Evolutionary conservation across 1,140 invertebrate species (phyloP).

Genomic region (Stenopsyche tienmushanensis): DNA sequence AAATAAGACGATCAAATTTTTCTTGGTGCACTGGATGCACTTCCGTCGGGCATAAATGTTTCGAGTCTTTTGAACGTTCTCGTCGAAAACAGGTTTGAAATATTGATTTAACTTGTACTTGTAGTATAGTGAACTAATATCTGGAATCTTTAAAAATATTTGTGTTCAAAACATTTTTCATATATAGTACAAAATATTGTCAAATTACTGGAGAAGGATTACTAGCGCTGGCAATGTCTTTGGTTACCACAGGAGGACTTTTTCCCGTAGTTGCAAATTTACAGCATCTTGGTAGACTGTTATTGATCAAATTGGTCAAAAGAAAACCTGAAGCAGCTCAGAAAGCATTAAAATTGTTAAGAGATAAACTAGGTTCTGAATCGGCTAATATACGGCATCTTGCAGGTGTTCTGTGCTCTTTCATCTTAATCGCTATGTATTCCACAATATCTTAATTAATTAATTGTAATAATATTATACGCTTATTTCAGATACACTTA

Average conservation of each 20-base stretch:
- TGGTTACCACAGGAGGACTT: conserved; percentile 49
- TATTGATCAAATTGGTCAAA: conserved; percentile 29
- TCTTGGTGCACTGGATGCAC: conserved; percentile 56
- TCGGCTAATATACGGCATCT: conserved; percentile 2
- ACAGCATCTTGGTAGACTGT: neutral
- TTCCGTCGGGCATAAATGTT: conserved; percentile 45
- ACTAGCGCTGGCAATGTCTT: conserved; percentile 55
- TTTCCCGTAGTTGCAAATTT: conserved; percentile 43
- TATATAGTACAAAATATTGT: conserved; percentile 41
- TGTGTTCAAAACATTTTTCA: neutral
- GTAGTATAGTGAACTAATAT: neutral
- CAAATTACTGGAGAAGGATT: conserved; percentile 57
- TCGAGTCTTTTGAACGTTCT: conserved; percentile 52
- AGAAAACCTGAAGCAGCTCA: conserved; percentile 43
- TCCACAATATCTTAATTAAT: no score
- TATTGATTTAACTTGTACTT: conserved; percentile 13
- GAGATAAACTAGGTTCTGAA: conserved; percentile 5
- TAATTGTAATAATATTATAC: conserved; percentile 1
- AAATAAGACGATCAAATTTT: conserved; percentile 52
- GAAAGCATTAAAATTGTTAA: conserved; percentile 15
- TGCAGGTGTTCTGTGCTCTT: conserved; percentile 10
- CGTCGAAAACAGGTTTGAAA: conserved; percentile 54
- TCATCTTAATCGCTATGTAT: neutral
- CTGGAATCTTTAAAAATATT: neutral
- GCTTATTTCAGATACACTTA: conserved; percentile 20